Base-by-base conservation (phyloP, 2,113 vertebrate genomes). In the Muntiacus muntjak region DNA sequence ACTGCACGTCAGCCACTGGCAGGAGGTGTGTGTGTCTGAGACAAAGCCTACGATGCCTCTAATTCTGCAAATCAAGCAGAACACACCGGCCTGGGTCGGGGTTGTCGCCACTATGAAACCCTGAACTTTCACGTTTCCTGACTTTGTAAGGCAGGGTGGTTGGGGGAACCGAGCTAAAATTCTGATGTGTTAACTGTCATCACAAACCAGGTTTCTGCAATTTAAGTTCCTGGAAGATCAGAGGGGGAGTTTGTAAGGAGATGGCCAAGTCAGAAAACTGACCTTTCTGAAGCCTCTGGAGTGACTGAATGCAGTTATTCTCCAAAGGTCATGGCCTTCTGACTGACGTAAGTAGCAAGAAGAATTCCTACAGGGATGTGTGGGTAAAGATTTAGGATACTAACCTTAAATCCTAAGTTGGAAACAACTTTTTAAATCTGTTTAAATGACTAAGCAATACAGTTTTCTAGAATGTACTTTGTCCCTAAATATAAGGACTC, bases 91-190 rank as follows among this genome's bases (percentile, higher is more conserved):
- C 21, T 1, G 10, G 79, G 50, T 36, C 4, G 50, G 76, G 81
- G 30, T 45, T 86, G 87, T 13, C 4, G 36, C 58, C 33, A 90
- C 57, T 30, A 6, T 54, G 82, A 94, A 93, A 97, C 95, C 89
- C 83, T 97, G 96, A 97, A 97, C 97, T 98, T 98, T 91, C 47
- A 91, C 43, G 89, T 97, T 96, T 95, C 90, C 96, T 98, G 90
- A 92, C 87, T 96, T 52, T 52, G 89, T 14, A n/a, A 60, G 91
- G 95, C 43, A 92, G 87, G 89, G 89, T 82, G 57, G 95, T 57
- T 94, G 88, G 97, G 88, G 94, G 96, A 97, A 97, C 30, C 15
- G 15, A 94, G 87, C 71, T 89, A 76, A 96, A 95, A 92, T 94
- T 95, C 81, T 91, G 87, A 82, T 40, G 25, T 60, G 82, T 33